Evolutionary conservation across 2,797 vertebrate genomes (phyloP), one percentile per base, ranked within the genome.

Genomic region (Sebastes oblongus): DNA sequence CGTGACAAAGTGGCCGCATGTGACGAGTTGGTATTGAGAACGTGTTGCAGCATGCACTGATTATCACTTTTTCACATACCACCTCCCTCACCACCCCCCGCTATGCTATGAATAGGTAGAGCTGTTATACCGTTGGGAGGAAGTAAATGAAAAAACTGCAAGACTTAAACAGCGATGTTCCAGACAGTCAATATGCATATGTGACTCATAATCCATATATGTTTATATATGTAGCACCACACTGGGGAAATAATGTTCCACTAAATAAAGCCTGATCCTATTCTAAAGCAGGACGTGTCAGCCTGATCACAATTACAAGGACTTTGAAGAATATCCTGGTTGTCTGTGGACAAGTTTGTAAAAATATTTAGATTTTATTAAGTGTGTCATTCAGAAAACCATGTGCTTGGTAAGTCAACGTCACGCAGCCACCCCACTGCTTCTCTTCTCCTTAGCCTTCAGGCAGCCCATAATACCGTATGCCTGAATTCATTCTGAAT

Each of bases 401-500:
- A 34, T n/a, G 4, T 46, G 34, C 24, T 16, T 22, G 12, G 39
- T 75, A 46, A 58, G 10, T 73, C 55, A 32, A 16, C 36, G 32
- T 55, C 34, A 85, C 39, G 29, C 29, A 30, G 30, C 61, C 32
- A 56, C 5, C 18, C 14, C 13, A 20, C 68, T 61, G 8, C 29
- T 36, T 79, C 50, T 77, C 24, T 82, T 68, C 56, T 30, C 60
- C 62, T 84, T 18, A 62, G 69, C 54, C 64, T 77, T 66, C 11
- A 10, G 52, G 3, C 65, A 46, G 30, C 54, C 50, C 72, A 25
- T 79, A 68, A 78, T 66, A 83, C 59, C 2, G 6, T 39, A 73
- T 79, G 64, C 66, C 50, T 77, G 64, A 80, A 77, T 88, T 82
- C 30, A 75, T 73, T 39, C 64, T 42, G 24, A 68, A 81, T 81